Base-by-base conservation (phyloP, 1,140 invertebrate species). In the Ceratosolen solmsi region DNA sequence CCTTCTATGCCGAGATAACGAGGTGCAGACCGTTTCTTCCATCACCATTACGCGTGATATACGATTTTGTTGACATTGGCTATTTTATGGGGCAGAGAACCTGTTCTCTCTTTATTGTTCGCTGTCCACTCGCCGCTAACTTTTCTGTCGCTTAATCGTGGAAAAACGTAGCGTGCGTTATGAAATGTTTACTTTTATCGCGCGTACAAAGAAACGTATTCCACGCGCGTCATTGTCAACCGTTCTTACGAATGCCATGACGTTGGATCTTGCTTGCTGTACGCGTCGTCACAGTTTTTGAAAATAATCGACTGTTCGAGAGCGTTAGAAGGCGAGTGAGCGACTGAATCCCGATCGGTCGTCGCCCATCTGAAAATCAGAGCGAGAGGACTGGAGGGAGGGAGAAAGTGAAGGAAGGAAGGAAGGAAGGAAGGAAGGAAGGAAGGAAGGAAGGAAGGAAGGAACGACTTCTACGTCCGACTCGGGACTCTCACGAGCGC, bases 221-320 rank as follows among this genome's bases (percentile, higher is more conserved):
- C 78, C 77, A 76, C 65, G 78, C 73, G 46, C 71, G 36, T 83
- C 84, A 79, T 46, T 84, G 82, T 75, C 46, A 5, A 46, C 13
- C 41, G 41, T 46, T 13, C 41, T 46, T 46, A 46, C 41, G 41
- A 13, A 46, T 5, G 41, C 41, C 41, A 46, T 46, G 41, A 46
- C 41, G 38, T 22, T 30, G 49, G 56, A 46, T n/a, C n/a, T n/a
- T n/a, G n/a, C n/a, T 68, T 56, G 41, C 20, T 20, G 27, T 51
- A 54, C 5, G 41, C 41, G 5, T 46, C n/a, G n/a, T n/a, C n/a
- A n/a, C n/a, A n/a, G n/a, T 51, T 63, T 33, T 33, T 3, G 60
- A 17, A 63, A 63, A 63, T 20, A 63, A 33, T 20, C 15, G 13
- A 13, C 41, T 46, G 5, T 58, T 25, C 17, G 8, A 15, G 54